Evolutionary conservation across 2,113 vertebrate genomes (phyloP), one percentile per base, ranked within the genome.

Genomic region (Himantopus leucocephalus): DNA sequence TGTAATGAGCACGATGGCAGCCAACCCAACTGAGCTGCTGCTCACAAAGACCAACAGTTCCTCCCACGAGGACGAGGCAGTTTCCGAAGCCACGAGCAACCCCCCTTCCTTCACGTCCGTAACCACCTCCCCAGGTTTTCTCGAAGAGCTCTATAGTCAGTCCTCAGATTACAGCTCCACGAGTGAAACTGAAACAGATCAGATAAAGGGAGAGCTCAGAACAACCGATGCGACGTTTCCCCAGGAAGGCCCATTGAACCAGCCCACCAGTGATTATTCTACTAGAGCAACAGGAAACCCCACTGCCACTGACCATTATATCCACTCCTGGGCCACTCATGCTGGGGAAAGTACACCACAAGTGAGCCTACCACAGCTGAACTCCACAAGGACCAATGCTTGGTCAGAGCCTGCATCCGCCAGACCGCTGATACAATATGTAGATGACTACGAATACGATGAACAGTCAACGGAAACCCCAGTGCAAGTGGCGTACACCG

Each of bases 391-490:
- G 39, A 39, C 30, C 56, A 56, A 34, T 3, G 17, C 66, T 89
- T 12, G 0, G 8, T 21, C 71, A 2, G 53, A 59, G 37, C 86
- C 94, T 13, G 56, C 84, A 0, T 16, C 89, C 20, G 76, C 34
- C 15, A 75, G 17, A 1, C 50, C 93, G 3, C 59, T 89, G 2
- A 20, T 95, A 13, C 43, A 95, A 21, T 84, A 95, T 1, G 4
- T 81, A 5, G 97, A 97, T 5, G 96, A 98, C 58, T 97, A 97
- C 1, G 85, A 97, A 2, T 96, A 98, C 0, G 80, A 92, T 1
- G 97, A 88, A 2, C 52, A 72, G 3, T n/a, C 52, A 0, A 83
- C 27, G 1, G 34, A 72, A 72, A 27, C 37, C 9, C 55, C 66
- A 1, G 43, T 37, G 5, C 76, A 91, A 26, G 27, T 12, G 1